Conservation (phyloP, 2,888 invertebrate species). For the Lasiommata megera region DNA sequence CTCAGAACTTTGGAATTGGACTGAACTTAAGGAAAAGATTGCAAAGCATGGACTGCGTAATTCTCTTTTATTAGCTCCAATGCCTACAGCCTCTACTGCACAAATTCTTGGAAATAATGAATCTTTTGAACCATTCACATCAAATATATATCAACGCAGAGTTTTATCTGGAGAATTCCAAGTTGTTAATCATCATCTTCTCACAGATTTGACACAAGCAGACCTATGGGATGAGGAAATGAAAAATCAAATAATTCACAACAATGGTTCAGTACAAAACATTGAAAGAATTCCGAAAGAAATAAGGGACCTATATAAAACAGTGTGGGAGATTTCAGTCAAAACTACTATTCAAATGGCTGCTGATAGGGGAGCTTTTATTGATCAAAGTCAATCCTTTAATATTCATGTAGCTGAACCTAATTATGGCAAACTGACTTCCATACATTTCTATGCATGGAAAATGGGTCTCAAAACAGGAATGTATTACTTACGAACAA, state of each 20-base stretch:
- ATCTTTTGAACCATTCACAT: constrained; percentile 98
- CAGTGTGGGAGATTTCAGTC: constrained; percentile 98
- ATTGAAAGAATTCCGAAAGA: constrained; percentile 92
- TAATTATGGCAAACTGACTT: constrained; percentile 95
- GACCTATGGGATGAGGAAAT: constrained; percentile 97
- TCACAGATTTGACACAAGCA: constrained; percentile 94
- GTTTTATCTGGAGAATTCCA: constrained; percentile 98
- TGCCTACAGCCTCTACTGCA: constrained; percentile 99
- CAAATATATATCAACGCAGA: constrained; percentile 96
- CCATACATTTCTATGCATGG: constrained; percentile 99
- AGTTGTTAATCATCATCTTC: constrained; percentile 97
- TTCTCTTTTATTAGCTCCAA: constrained; percentile 95
- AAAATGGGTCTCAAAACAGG: constrained; percentile 98
- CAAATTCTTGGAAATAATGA: constrained; percentile 99
- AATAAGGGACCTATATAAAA: constrained; percentile 94
- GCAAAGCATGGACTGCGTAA: constrained; percentile 95
- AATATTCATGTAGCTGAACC: constrained; percentile 98
- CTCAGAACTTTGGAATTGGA: constrained; percentile 95
- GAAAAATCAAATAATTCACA: constrained; percentile 95
- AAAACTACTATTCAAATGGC: constrained; percentile 97
- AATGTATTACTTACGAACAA: constrained; percentile 98
- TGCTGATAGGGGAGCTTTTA: constrained; percentile 97
- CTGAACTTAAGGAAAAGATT: constrained; percentile 89
- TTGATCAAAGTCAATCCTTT: constrained; percentile 99
- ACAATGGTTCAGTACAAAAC: constrained; percentile 95